Conservation (phyloP, 2,888 invertebrate species). For the Scrobipalpa atriplicella region DNA sequence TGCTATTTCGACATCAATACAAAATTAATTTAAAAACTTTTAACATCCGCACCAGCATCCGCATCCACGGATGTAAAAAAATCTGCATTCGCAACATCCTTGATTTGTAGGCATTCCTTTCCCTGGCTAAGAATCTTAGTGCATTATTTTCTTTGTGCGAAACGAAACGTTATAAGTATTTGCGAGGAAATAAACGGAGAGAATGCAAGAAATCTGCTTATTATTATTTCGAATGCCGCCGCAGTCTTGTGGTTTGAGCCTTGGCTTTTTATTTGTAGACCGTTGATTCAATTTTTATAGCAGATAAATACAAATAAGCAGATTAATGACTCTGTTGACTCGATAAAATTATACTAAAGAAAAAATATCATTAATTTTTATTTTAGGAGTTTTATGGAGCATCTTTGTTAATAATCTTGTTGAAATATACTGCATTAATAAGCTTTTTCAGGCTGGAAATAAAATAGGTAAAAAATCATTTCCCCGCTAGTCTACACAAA, state of each 20-base stretch:
- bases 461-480: neutral
- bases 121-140: neutral
- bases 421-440: neutral
- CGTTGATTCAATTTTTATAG: too few relatives aligned
- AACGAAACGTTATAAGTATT: neutral
- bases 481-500: neutral
- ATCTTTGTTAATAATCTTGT: too few relatives aligned
- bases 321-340: too few relatives aligned
- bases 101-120: conserved; percentile 7
- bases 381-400: too few relatives aligned
- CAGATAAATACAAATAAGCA: too few relatives aligned
- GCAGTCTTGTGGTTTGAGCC: neutral
- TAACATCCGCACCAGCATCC: too few relatives aligned
- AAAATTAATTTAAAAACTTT: too few relatives aligned
- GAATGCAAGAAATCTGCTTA: neutral
- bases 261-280: neutral
- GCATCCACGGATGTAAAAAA: too few relatives aligned
- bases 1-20: too few relatives aligned
- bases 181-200: neutral
- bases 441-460: neutral
- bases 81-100: too few relatives aligned
- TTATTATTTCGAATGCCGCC: neutral
- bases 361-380: too few relatives aligned
- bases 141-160: conserved; percentile 8
- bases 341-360: too few relatives aligned